These are phyloP conservation scores for Lophura swinhoii DNA, from an alignment of 2,797 vertebrate genomes.

Conservation along the genomic window DNA sequence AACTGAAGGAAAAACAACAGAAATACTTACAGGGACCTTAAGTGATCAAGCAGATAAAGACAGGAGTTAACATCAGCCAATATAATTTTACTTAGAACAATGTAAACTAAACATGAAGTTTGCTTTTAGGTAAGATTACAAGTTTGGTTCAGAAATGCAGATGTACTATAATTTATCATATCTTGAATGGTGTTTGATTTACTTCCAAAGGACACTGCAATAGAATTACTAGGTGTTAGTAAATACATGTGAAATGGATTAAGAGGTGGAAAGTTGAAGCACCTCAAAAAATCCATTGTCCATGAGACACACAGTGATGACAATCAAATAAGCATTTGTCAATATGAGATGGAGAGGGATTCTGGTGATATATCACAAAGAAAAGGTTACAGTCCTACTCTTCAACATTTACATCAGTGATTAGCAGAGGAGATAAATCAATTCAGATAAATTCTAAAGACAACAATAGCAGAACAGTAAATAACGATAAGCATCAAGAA, in stretches of 20 bases:
- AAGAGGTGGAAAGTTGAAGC: background rate
- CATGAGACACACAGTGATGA: background rate
- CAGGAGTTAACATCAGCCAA: background rate
- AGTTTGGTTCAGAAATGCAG: background rate
- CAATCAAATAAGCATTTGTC: background rate
- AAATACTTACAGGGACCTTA: background rate
- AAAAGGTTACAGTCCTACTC: background rate
- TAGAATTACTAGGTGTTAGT: background rate
- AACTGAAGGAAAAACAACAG: background rate
- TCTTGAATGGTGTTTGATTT: background rate
- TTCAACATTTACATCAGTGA: constrained; percentile 13
- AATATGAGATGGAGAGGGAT: background rate
- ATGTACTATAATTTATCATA: background rate
- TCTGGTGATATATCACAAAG: background rate
- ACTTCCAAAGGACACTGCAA: background rate
- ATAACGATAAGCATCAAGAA: constrained; percentile 20
- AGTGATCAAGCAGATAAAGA: background rate
- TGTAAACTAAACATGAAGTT: background rate
- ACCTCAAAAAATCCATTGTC: constrained; percentile 4
- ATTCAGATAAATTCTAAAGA: constrained; percentile 1
- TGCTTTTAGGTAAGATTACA: background rate
- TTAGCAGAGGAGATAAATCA: constrained; percentile 6
- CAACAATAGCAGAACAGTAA: constrained; percentile 30
- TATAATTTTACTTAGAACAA: background rate
- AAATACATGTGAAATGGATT: background rate